Percentiles rank a stretch among this genome's conserved stretches.
Conservation (phyloP, 1,140 invertebrate species). For the Dolichoris vasculosae region DNA sequence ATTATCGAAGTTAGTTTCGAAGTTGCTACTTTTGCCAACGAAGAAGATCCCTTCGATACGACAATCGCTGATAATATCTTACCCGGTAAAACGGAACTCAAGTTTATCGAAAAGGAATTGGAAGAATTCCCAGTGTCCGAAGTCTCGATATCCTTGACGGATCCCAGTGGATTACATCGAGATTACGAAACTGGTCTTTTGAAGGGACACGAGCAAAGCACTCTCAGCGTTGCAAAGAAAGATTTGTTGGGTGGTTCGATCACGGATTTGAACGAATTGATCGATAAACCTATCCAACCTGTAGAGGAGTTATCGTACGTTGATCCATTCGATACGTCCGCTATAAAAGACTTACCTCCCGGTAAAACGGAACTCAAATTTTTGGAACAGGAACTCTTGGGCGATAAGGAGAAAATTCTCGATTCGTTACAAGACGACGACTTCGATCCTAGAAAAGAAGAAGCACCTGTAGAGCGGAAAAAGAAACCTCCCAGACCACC, state of each 20-base stretch:
- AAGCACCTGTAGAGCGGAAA: conserved; percentile 46
- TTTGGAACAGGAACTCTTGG: conserved; percentile 85
- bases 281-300: conserved; percentile 81
- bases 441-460: conserved; percentile 82
- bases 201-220: conserved; percentile 15
- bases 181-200: conserved; percentile 69
- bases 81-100: conserved; percentile 80
- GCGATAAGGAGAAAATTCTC: conserved; percentile 62
- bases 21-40: conserved; percentile 70
- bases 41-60: conserved; percentile 89
- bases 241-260: conserved; percentile 84
- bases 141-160: conserved; percentile 69
- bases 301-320: conserved; percentile 78
- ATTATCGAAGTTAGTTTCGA: conserved; percentile 71
- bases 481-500: conserved; percentile 52
- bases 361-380: conserved; percentile 86
- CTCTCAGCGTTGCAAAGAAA: conserved; percentile 44
- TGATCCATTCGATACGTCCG: conserved; percentile 91
- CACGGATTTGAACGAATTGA: conserved; percentile 83
- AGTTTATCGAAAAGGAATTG: conserved; percentile 79
- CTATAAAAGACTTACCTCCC: conserved; percentile 81
- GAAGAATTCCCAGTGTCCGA: conserved; percentile 68
- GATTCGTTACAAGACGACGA: conserved; percentile 74
- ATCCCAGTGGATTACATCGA: conserved; percentile 75
- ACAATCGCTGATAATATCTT: conserved; percentile 86